Percentiles rank a stretch among this genome's conserved stretches.
These are phyloP conservation scores for Dromaius novaehollandiae DNA, from an alignment of 2,113 vertebrate species.

Conservation along the genomic window DNA sequence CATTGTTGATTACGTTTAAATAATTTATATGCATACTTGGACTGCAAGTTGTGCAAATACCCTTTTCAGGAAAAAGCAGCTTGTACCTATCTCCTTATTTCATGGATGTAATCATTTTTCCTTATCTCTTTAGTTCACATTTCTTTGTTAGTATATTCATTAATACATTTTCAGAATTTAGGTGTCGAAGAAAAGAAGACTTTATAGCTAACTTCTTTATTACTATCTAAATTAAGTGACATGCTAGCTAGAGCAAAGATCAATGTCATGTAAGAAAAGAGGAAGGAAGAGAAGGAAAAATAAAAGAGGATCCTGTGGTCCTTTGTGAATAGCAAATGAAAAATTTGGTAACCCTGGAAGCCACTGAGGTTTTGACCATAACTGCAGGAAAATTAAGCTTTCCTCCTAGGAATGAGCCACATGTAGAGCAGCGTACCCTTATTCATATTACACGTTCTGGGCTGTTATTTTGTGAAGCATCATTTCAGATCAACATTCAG, in stretches of 20 bases:
- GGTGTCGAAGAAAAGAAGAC: neutral
- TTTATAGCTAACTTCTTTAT: neutral
- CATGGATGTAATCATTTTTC: neutral
- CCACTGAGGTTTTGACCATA: neutral
- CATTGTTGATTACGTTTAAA: slow-evolving; percentile 34
- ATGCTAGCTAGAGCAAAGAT: neutral
- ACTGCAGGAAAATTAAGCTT: neutral
- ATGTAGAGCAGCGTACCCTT: neutral
- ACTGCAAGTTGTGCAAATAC: neutral
- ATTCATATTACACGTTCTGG: rapidly evolving
- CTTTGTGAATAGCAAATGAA: neutral
- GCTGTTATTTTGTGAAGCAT: neutral
- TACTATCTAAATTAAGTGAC: neutral
- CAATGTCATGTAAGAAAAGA: neutral
- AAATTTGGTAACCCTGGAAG: neutral
- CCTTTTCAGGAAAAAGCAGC: slow-evolving; percentile 10
- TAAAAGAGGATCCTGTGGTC: rapidly evolving
- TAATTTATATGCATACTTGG: neutral
- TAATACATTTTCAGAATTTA: neutral
- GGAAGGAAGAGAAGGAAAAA: neutral
- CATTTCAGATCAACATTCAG: neutral
- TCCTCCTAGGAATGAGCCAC: neutral
- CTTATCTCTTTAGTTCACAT: neutral
- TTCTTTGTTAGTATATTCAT: neutral
- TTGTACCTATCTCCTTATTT: slow-evolving; percentile 11